Conservation (phyloP, 2,797 vertebrate species). For the Telmatherina bonti region DNA sequence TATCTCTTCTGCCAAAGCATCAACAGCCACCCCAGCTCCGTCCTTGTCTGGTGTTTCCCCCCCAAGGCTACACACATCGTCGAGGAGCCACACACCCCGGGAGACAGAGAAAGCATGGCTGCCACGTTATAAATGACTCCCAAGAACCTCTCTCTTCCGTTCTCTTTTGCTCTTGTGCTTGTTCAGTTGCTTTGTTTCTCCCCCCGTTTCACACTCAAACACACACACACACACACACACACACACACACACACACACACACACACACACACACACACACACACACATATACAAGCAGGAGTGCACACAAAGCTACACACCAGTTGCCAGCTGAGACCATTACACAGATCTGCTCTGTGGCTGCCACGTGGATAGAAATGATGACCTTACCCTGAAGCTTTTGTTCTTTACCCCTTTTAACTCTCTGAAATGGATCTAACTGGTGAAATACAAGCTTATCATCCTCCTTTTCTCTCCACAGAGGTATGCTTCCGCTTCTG, state of each 20-base stretch:
- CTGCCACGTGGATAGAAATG: conserved; percentile 59
- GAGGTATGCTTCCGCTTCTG: conserved; percentile 27
- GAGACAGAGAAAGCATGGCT: conserved; percentile 71
- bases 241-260: too few relatives aligned
- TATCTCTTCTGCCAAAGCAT: conserved; percentile 76
- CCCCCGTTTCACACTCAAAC: conserved; percentile 1
- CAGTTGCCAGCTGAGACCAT: conserved; percentile 62
- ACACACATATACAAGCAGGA: too few relatives aligned
- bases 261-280: too few relatives aligned
- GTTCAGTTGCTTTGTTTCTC: conserved; percentile 33
- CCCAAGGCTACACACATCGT: conserved; percentile 79
- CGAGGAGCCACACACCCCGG: conserved; percentile 64
- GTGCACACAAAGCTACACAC: conserved; percentile 24
- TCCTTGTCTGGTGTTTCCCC: conserved; percentile 82
- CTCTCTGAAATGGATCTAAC: conserved; percentile 51
- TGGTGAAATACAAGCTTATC: conserved; percentile 42
- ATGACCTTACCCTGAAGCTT: conserved; percentile 65
- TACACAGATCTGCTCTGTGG: conserved; percentile 54
- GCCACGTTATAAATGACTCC: conserved; percentile 75
- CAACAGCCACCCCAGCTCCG: conserved; percentile 76
- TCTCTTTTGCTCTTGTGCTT: conserved; percentile 40
- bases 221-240: background rate
- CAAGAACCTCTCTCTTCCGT: conserved; percentile 45
- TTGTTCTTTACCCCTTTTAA: conserved; percentile 56
- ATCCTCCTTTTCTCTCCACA: conserved; percentile 39